Conservation (phyloP, 2,113 vertebrate genomes). For the Amblyornis subalaris region DNA sequence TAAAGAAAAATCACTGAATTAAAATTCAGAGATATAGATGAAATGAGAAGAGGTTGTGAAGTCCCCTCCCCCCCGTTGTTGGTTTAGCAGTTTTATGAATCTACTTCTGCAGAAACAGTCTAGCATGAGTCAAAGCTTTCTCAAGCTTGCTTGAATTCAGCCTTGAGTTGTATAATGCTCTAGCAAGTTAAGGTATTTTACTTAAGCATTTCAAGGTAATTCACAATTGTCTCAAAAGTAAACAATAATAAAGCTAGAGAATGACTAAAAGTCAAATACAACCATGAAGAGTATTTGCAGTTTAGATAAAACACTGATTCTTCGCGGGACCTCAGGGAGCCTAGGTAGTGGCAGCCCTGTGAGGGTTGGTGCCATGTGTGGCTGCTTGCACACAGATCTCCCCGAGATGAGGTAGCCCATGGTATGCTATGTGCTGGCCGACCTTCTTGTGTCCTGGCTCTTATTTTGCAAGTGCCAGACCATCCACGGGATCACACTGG, state of each 20-base stretch:
- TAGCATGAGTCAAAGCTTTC: neutral
- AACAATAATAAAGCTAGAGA: neutral
- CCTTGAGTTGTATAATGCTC: neutral
- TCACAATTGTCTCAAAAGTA: neutral
- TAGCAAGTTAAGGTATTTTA: neutral
- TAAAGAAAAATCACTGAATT: neutral
- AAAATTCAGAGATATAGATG: neutral
- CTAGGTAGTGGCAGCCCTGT: neutral
- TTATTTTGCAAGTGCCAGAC: neutral
- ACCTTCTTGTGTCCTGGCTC: neutral
- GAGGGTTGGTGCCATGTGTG: accelerated
- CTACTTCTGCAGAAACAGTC: neutral
- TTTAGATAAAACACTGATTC: neutral
- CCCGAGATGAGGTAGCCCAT: neutral
- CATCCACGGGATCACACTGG: neutral
- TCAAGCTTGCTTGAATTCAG: neutral
- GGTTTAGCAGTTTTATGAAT: neutral
- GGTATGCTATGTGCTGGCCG: accelerated
- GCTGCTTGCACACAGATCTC: neutral
- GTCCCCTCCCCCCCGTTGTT: neutral
- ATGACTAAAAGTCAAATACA: neutral
- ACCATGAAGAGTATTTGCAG: neutral
- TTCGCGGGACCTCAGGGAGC: accelerated
- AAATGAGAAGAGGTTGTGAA: neutral
- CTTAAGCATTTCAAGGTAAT: neutral